Evolutionary conservation across 2,797 vertebrate species (phyloP), one percentile per base, ranked within the genome.

Genomic region (Danionella dracula): DNA sequence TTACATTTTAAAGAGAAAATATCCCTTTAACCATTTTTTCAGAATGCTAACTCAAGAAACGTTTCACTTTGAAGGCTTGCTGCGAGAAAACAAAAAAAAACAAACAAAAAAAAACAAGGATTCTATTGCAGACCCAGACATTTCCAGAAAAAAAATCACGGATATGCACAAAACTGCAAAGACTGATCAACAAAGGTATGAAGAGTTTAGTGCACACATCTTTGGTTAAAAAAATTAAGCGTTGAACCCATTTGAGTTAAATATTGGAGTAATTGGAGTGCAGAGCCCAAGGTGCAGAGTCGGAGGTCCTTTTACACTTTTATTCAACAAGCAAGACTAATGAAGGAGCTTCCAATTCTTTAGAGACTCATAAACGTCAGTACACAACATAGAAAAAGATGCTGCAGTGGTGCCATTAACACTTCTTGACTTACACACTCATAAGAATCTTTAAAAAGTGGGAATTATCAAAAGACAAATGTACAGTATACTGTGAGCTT

Each of bases 351-450:
- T n/a, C 32, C 29, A n/a, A n/a, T n/a, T n/a, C n/a, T n/a, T 10
- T 7, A 20, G 31, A 49, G 35, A 49, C 38, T 13, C 54, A 59
- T 38, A 51, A 34, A 38, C 49, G 58, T 70, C 51, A 57, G 42
- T 66, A 13, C 67, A 66, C 5, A 41, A 70, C 40, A 19, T 63
- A 23, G 32, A 74, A 42, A 9, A 65, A 70, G 55, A 58, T 61
- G 71, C 42, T 60, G 42, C 66, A 74, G 54, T 70, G 49, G 59
- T 59, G 29, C 37, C 70, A 66, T 74, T 76, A 76, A 74, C 72
- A 73, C 63, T 68, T 68, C 29, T 66, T 12, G 59, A 57, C 20
- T 50, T 65, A n/a, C 64, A 58, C 54, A 56, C 61, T 57, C 50
- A 50, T n/a, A 32, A 37, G 40, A 69, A 34, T 42, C 48, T 63